phyloP scores from a whole-genome alignment of 2,888 invertebrate genomes.

The Orthosia cruda region DNA sequence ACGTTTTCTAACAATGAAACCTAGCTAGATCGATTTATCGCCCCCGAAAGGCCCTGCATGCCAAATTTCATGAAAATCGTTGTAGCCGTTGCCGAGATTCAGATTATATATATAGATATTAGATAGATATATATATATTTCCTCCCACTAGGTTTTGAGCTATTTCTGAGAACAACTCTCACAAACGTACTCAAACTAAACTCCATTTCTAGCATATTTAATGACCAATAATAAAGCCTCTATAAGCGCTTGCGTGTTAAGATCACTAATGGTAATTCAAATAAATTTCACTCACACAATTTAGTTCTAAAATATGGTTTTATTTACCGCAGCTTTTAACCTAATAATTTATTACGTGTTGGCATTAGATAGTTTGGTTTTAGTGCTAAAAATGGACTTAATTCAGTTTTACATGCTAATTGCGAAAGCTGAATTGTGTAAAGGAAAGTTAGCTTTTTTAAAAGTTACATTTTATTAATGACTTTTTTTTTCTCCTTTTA shows the following conservation, averaged over 20 bases:
- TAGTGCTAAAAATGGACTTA: background rate
- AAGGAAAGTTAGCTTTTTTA: too few relatives aligned
- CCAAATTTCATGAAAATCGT: too few relatives aligned
- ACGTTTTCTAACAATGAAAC: too few relatives aligned
- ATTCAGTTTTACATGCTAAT: background rate
- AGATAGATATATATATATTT: too few relatives aligned
- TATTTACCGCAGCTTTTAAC: conserved; percentile 40
- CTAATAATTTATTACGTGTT: conserved; percentile 47
- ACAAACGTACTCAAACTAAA: background rate
- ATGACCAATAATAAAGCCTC: conserved; percentile 42
- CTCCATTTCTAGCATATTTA: conserved; percentile 30
- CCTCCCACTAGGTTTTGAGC: background rate
- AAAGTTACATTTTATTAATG: too few relatives aligned
- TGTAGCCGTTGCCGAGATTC: too few relatives aligned
- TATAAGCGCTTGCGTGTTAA: conserved; percentile 54
- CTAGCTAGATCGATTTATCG: too few relatives aligned
- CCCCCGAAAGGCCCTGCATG: too few relatives aligned
- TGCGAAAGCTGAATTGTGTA: background rate
- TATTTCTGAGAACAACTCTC: background rate
- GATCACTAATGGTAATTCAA: conserved; percentile 56
- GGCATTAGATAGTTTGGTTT: conserved; percentile 40
- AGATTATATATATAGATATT: too few relatives aligned
- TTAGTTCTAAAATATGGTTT: conserved; percentile 55
- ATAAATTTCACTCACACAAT: conserved; percentile 48
- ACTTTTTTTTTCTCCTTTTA: too few relatives aligned